These are phyloP conservation scores for Danio rerio DNA, from an alignment of 2,113 vertebrate genomes.

Conservation along the genomic window DNA sequence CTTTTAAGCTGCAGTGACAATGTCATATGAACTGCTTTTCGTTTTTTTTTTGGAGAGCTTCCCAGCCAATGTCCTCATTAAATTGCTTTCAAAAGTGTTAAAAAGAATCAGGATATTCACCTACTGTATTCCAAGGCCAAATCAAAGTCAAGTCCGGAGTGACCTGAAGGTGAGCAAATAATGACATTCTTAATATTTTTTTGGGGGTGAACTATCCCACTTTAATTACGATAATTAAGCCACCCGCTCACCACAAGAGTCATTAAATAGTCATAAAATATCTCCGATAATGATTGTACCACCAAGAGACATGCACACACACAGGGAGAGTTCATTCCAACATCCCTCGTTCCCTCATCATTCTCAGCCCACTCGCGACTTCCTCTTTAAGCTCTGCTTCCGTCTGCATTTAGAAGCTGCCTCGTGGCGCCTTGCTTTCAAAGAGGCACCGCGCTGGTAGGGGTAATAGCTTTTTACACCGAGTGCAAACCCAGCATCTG, in stretches of 20 bases:
- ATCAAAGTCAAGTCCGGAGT: neutral
- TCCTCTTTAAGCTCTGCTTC: slow-evolving; percentile 37
- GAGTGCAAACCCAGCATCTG: slow-evolving; percentile 38
- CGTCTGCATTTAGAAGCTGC: slow-evolving; percentile 43
- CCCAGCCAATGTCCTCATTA: neutral
- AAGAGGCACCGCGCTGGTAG: slow-evolving; percentile 24
- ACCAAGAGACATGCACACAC: slow-evolving; percentile 29
- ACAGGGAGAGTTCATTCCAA: slow-evolving; percentile 1
- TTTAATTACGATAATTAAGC: slow-evolving; percentile 19
- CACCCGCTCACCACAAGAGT: slow-evolving; percentile 9
- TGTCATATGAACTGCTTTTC: too few relatives aligned
- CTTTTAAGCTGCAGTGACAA: too few relatives aligned
- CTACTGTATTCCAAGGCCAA: neutral
- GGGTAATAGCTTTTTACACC: slow-evolving; percentile 39
- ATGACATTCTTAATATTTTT: neutral
- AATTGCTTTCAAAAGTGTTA: neutral
- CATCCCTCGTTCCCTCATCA: slow-evolving; percentile 9
- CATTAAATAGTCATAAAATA: slow-evolving; percentile 29
- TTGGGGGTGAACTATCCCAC: neutral
- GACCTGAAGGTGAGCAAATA: neutral
- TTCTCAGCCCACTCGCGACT: slow-evolving; percentile 11
- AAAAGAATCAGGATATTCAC: neutral
- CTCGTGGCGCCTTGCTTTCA: slow-evolving; percentile 31
- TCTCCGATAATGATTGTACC: slow-evolving; percentile 24
- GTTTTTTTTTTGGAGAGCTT: too few relatives aligned